Percentiles rank a stretch among this genome's conserved stretches.
phyloP scores from a whole-genome alignment of 2,113 vertebrate species.

The Hyaena hyaena region DNA sequence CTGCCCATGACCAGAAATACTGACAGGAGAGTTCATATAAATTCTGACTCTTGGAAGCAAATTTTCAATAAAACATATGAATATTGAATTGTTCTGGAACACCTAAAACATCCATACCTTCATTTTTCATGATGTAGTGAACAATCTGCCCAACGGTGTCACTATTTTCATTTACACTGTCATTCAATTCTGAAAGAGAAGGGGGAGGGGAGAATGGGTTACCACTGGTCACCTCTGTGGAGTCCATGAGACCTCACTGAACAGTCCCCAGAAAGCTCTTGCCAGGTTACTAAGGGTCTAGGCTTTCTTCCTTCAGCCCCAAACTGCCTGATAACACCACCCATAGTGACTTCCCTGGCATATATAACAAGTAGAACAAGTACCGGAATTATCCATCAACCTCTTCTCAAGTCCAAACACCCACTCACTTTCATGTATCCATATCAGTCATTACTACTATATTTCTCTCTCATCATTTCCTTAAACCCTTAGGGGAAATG shows the following conservation, averaged over 20 bases:
- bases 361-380: neutral
- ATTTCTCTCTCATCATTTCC: neutral
- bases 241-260: neutral
- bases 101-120: conserved; percentile 88
- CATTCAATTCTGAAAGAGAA: conserved; percentile 90
- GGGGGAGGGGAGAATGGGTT: neutral
- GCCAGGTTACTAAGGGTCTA: rapidly evolving
- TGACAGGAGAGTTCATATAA: neutral
- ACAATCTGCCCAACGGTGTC: conserved; percentile 97
- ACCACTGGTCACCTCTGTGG: neutral
- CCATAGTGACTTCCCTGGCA: neutral
- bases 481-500: neutral
- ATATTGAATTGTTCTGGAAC: neutral
- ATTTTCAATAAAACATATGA: neutral
- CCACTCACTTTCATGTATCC: neutral
- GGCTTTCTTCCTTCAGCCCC: neutral
- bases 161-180: conserved; percentile 91
- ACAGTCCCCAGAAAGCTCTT: neutral
- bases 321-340: rapidly evolving
- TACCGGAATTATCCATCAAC: neutral
- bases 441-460: too few relatives aligned
- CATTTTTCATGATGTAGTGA: conserved; percentile 97
- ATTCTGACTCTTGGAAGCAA: neutral
- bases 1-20: neutral
- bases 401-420: neutral